Conservation (phyloP, 2,113 vertebrate genomes). For the Drymodes brunneopygia region DNA sequence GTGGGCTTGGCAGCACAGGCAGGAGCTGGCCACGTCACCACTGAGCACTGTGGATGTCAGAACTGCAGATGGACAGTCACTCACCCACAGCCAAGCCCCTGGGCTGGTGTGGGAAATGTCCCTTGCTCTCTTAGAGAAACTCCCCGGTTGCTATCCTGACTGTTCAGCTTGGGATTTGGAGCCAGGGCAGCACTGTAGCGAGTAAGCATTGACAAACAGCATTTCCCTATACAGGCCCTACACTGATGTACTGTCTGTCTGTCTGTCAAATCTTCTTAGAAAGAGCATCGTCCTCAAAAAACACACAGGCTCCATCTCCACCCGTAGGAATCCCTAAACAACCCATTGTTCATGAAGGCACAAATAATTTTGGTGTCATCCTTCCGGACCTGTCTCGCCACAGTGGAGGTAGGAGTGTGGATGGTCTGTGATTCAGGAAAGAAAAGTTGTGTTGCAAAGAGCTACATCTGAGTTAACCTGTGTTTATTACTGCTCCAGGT, state of each 20-base stretch:
- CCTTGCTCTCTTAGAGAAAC: background rate
- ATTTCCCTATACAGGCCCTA: background rate
- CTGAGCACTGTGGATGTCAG: background rate
- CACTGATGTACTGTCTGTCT: background rate
- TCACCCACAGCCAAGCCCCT: background rate
- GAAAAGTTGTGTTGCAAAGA: background rate
- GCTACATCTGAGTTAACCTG: background rate
- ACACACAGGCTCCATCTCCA: conserved; percentile 77
- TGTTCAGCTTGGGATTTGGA: background rate
- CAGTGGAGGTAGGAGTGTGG: conserved; percentile 80
- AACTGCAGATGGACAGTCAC: accelerated
- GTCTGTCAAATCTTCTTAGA: conserved; percentile 68
- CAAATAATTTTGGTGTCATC: conserved; percentile 84
- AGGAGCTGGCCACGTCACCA: accelerated
- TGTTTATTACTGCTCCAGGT: background rate
- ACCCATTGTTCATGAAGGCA: conserved; percentile 70
- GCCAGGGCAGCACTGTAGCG: accelerated
- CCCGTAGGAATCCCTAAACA: conserved; percentile 74
- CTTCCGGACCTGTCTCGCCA: conserved; percentile 75
- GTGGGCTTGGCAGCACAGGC: background rate
- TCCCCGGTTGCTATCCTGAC: background rate
- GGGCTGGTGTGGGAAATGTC: background rate
- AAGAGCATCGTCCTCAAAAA: conserved; percentile 79
- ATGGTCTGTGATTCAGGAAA: background rate
- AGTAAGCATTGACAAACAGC: background rate